Conservation (phyloP, 2,888 invertebrate genomes). For the Nomada ferruginata region DNA sequence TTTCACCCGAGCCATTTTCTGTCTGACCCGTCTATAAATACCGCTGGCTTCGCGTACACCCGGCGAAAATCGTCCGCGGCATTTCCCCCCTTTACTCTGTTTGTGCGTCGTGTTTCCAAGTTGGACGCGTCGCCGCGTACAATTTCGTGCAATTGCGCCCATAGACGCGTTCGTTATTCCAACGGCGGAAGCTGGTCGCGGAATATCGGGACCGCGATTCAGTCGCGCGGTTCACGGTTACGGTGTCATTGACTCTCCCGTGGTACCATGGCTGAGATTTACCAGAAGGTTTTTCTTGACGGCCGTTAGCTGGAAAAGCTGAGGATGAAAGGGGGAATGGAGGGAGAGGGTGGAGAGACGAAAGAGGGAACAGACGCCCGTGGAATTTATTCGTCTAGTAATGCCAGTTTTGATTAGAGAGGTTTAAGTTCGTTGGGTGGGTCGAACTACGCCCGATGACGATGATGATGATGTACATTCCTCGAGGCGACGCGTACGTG, state of each 20-base stretch:
- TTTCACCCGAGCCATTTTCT: constrained; percentile 56
- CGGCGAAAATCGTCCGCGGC: constrained; percentile 45
- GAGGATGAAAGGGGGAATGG: constrained; percentile 7
- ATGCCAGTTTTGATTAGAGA: constrained; percentile 59
- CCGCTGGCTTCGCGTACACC: constrained; percentile 20
- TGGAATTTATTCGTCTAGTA: constrained; percentile 46
- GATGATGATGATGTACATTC: constrained; percentile 59
- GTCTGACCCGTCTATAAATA: constrained; percentile 65
- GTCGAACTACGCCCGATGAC: constrained; percentile 20
- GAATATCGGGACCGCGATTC: constrained; percentile 36
- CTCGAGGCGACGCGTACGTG: constrained; percentile 27
- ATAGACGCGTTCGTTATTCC: constrained; percentile 44
- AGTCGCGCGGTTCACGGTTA: constrained; percentile 48
- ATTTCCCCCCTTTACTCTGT: constrained; percentile 23
- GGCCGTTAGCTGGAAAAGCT: constrained; percentile 34
- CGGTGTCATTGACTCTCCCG: constrained; percentile 60
- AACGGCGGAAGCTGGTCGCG: constrained; percentile 35
- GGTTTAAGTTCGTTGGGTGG: constrained; percentile 31
- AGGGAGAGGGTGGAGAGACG: neutral
- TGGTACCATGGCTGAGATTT: constrained; percentile 31
- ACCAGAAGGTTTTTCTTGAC: constrained; percentile 52
- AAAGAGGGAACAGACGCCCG: constrained; percentile 16
- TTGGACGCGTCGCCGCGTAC: constrained; percentile 33
- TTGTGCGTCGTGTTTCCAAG: constrained; percentile 3
- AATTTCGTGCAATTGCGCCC: constrained; percentile 43